phyloP scores from a whole-genome alignment of 2,888 invertebrate genomes.

The Tachina grossa region DNA sequence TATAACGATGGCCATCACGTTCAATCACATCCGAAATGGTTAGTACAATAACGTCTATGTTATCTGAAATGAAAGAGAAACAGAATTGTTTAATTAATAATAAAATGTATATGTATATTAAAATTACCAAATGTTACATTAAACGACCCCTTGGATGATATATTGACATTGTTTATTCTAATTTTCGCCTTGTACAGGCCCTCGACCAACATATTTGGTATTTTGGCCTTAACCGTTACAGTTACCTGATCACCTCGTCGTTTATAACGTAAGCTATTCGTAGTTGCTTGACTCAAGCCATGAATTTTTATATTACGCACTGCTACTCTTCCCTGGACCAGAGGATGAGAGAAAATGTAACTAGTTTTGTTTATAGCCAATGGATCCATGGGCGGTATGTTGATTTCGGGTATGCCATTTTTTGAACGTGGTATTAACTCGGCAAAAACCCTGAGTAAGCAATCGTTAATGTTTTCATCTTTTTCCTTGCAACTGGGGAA shows the following conservation, averaged over 20 bases:
- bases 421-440: conserved; percentile 81
- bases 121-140: conserved; percentile 85
- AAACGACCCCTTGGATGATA: conserved; percentile 86
- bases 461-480: conserved; percentile 84
- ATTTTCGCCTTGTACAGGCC: conserved; percentile 87
- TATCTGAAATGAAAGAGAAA: conserved; percentile 81
- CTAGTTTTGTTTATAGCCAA: conserved; percentile 77
- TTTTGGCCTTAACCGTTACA: conserved; percentile 1
- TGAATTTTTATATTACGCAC: conserved; percentile 84
- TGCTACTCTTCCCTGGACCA: conserved; percentile 76
- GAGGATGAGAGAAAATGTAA: conserved; percentile 77
- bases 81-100: too few species aligned
- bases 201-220: conserved; percentile 84
- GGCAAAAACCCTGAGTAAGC: conserved; percentile 84
- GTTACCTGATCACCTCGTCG: conserved; percentile 56
- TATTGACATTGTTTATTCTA: conserved; percentile 85
- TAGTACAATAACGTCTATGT: conserved; percentile 85
- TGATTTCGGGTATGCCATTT: conserved; percentile 78
- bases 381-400: conserved; percentile 81
- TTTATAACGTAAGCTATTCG: conserved; percentile 84
- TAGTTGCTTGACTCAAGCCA: conserved; percentile 84
- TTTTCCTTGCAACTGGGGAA: conserved; percentile 84
- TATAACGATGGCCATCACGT: conserved; percentile 84
- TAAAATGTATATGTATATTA: neutral
- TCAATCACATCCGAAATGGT: conserved; percentile 84